phyloP scores from a whole-genome alignment of 2,888 invertebrate genomes.

The Amphipoea lucens region DNA sequence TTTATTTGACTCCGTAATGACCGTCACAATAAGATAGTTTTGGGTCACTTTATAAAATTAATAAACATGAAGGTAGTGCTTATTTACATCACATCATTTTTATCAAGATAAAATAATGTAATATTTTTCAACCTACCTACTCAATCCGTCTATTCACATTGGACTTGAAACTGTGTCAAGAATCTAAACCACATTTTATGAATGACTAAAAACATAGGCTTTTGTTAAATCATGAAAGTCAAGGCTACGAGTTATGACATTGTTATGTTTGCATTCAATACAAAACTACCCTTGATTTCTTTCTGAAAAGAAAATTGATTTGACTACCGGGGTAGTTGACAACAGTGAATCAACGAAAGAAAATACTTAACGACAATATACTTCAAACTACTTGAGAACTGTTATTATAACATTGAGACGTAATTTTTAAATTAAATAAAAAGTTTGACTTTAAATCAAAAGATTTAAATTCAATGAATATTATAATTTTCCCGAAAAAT shows the following conservation, averaged over 20 bases:
- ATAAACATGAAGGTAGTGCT: background rate
- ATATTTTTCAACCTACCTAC: background rate
- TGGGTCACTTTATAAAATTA: background rate
- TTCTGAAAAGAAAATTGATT: slow-evolving; percentile 22
- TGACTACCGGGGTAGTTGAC: background rate
- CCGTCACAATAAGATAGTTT: background rate
- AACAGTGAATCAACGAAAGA: background rate
- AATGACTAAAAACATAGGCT: slow-evolving; percentile 32
- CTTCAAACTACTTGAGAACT: background rate
- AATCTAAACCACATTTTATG: slow-evolving; percentile 35
- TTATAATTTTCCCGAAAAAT: background rate
- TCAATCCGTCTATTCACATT: slow-evolving; percentile 29
- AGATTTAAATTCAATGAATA: background rate
- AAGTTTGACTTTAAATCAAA: background rate
- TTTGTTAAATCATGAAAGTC: slow-evolving; percentile 51
- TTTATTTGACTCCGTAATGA: background rate
- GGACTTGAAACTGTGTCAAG: slow-evolving; percentile 29
- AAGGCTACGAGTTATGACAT: slow-evolving; percentile 44
- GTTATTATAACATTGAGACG: no score
- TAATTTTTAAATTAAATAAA: background rate
- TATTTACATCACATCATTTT: background rate
- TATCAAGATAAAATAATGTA: no score
- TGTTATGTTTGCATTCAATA: slow-evolving; percentile 32
- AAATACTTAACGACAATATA: background rate
- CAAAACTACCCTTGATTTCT: slow-evolving; percentile 16